Evolutionary conservation across 2,113 vertebrate genomes (phyloP).

Genomic region (Cephalopholis sonnerati): DNA sequence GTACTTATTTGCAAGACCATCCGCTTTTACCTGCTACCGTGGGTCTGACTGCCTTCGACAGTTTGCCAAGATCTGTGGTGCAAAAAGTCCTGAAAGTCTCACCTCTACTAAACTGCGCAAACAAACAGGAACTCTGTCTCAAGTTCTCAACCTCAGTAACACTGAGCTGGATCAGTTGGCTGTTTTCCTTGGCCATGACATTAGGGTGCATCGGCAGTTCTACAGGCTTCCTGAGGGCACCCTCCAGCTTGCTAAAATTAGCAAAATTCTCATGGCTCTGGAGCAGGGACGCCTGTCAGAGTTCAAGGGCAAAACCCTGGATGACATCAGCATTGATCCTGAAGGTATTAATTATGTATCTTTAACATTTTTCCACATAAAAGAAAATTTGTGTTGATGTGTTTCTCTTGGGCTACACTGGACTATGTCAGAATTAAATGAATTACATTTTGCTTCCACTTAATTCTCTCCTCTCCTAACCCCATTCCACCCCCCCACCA

Average conservation of each 20-base stretch:
- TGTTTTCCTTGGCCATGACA: conserved; percentile 15
- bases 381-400: too few species aligned
- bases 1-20: conserved; percentile 47
- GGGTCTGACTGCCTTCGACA: conserved; percentile 54
- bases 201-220: conserved; percentile 5
- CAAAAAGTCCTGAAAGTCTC: conserved; percentile 34
- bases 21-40: conserved; percentile 9
- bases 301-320: conserved; percentile 30
- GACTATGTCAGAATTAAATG: too few species aligned
- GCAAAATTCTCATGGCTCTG: conserved; percentile 20
- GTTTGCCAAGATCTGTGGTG: conserved; percentile 39
- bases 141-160: conserved; percentile 55
- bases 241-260: conserved; percentile 10
- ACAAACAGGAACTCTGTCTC: conserved; percentile 56
- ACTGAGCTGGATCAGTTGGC: conserved; percentile 43
- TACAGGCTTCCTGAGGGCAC: conserved; percentile 31
- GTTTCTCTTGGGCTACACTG: too few species aligned
- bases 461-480: too few species aligned
- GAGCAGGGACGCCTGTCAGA: conserved; percentile 19
- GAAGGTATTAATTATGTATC: conserved; percentile 13
- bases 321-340: conserved; percentile 37
- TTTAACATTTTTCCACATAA: too few species aligned
- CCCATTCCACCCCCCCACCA: too few species aligned
- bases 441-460: too few species aligned
- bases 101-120: conserved; percentile 56